A percentile compares a stretch with the other conserved stretches of the same genome.
These are phyloP conservation scores for Empidonax traillii DNA, from an alignment of 2,113 vertebrate genomes.

Conservation along the genomic window DNA sequence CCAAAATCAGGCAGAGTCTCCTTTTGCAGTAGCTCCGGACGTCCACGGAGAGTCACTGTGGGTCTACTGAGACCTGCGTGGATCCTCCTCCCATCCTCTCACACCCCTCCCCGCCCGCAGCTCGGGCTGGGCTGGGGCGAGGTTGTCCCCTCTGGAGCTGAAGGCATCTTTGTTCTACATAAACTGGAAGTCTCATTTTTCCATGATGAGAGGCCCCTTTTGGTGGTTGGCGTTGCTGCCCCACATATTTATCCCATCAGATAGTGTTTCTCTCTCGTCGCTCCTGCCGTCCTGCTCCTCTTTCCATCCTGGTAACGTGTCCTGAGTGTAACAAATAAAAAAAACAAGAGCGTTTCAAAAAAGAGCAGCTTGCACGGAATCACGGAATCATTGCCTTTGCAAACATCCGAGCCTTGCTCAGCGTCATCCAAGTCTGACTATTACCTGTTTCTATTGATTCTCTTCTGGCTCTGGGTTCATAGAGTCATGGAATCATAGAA, in stretches of 20 bases:
- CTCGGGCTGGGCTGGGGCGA: not conserved
- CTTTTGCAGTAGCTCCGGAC: not conserved
- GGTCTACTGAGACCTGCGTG: not conserved
- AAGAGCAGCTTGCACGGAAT: not conserved
- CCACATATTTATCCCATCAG: not conserved
- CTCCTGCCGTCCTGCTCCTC: rapidly evolving
- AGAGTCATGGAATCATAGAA: not conserved
- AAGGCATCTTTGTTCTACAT: not conserved
- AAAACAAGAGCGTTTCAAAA: not conserved
- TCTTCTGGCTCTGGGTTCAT: not conserved
- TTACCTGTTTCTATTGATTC: not conserved
- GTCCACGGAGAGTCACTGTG: slow-evolving; percentile 61
- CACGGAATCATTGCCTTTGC: not conserved
- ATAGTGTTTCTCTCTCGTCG: not conserved
- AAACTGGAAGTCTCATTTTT: not conserved
- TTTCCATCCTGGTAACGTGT: not conserved
- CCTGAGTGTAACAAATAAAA: not conserved
- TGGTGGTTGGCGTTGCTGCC: not conserved
- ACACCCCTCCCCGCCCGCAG: not conserved
- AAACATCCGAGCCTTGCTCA: not conserved
- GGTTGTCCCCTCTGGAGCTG: not conserved
- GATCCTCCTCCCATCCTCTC: not conserved
- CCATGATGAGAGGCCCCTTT: not conserved
- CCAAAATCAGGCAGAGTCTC: not conserved
- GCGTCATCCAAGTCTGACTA: not conserved